Base-by-base conservation (phyloP, 1,140 invertebrate species). In the Stenopsyche tienmushanensis region DNA sequence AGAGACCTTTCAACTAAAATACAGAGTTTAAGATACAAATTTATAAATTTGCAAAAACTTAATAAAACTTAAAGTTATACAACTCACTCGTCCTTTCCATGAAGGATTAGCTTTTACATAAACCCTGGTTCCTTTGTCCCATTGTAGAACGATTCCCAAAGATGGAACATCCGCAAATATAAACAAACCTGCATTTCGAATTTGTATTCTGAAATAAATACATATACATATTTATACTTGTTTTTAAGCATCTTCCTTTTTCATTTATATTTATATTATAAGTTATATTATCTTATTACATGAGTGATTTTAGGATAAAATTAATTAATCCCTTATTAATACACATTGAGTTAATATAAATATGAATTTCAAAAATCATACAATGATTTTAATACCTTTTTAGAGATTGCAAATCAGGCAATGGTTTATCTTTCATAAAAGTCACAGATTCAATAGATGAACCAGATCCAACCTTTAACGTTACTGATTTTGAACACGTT, bases 401-500 rank as follows among this genome's bases (percentile, higher is more conserved):
- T 2, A 82, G 72, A 34, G 76, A 76, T 7, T 76, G 73, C 1
- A 71, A 67, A 53, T 80, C 75, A 1, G 82, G 81, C 8, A 83
- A 58, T 3, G 78, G 75, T n/a, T 75, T 73, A 45, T 75, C 73
- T 55, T 77, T 78, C 15, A 74, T 77, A 3, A 81, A 75, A 0
- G 84, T 81, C 1, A 92, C 74, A 1, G 77, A 77, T 75, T 93
- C 90, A 57, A 84, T 76, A 20, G 80, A 76, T 2, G 78, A 76
- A 0, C 81, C 81, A 8, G 72, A 72, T 57, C 84, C 85, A 15
- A 88, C 84, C 65, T 76, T 84, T 10, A 90, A 80, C 3, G 84
- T 89, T 3, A 95, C 78, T 0, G 92, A 88, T 73, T 95, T 95
- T 2, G 91, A 91, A 73, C 94, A 97, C 0, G 90, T 90, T 0